Conservation (phyloP, 2,797 vertebrate genomes). For the Vipera latastei region DNA sequence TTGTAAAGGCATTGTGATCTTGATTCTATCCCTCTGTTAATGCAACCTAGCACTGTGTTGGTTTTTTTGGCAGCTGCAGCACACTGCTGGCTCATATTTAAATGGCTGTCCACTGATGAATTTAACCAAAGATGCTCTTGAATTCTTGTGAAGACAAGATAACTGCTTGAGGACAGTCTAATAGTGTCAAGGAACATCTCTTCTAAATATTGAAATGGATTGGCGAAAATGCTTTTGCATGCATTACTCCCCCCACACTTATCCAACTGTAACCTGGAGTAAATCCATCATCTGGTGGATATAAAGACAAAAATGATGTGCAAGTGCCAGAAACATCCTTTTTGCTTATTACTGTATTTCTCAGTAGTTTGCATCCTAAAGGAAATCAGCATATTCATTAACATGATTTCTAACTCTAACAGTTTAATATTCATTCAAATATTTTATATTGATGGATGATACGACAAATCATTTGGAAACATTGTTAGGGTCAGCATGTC, state of each 20-base stretch:
- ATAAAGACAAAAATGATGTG: not conserved
- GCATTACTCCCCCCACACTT: not conserved
- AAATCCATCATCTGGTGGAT: not conserved
- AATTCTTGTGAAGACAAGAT: not conserved
- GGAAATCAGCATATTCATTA: constrained; percentile 1
- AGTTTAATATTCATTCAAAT: not conserved
- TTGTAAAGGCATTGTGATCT: too few relatives aligned
- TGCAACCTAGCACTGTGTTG: too few relatives aligned
- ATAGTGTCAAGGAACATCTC: not conserved
- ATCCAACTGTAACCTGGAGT: not conserved
- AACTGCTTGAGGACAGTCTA: not conserved
- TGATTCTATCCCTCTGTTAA: too few relatives aligned
- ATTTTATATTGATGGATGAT: constrained; percentile 6
- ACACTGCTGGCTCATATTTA: too few relatives aligned
- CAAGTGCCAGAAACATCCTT: not conserved
- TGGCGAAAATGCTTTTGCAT: not conserved
- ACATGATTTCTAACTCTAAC: not conserved
- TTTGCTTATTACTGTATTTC: not conserved
- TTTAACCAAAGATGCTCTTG: not conserved
- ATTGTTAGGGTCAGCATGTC: not conserved
- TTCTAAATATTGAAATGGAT: not conserved
- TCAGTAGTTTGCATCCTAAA: not conserved
- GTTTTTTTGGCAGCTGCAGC: too few relatives aligned
- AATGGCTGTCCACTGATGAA: not conserved
- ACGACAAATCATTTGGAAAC: not conserved